Evolutionary conservation across 2,797 vertebrate species (phyloP).

Genomic region (Tolypeutes matacus): DNA sequence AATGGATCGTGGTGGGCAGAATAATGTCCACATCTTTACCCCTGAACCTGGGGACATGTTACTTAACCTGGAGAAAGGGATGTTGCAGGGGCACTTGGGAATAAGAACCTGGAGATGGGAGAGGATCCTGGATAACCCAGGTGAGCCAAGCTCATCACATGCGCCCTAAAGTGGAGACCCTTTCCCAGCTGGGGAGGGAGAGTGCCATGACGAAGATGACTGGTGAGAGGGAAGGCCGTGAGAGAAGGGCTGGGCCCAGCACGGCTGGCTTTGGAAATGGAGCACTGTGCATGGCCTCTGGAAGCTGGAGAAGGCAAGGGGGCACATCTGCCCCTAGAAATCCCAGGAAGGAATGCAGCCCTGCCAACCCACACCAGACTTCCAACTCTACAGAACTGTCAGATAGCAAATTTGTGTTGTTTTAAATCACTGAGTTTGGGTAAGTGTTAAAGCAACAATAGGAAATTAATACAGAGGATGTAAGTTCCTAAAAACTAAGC

Average conservation of each 20-base stretch:
- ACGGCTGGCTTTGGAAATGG: background rate
- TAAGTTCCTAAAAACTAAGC: background rate
- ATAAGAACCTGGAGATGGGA: background rate
- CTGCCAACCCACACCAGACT: rapidly evolving
- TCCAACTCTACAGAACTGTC: background rate
- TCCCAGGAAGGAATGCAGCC: background rate
- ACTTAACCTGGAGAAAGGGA: too few relatives aligned
- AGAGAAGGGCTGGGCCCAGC: rapidly evolving
- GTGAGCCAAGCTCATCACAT: background rate
- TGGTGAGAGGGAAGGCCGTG: rapidly evolving
- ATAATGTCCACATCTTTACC: too few relatives aligned
- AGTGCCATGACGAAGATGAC: background rate
- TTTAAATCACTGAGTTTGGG: background rate
- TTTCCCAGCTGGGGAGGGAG: background rate
- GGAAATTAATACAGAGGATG: background rate
- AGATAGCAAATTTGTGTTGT: too few relatives aligned
- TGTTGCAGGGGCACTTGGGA: background rate
- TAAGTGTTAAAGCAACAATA: background rate
- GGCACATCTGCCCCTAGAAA: too few relatives aligned
- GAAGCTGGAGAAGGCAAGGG: background rate
- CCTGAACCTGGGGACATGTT: too few relatives aligned
- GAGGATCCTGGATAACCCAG: background rate
- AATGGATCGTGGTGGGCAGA: too few relatives aligned
- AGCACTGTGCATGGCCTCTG: background rate
- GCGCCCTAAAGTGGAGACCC: too few relatives aligned